Conservation (phyloP, 2,113 vertebrate species). For the Tringa solitaria region DNA sequence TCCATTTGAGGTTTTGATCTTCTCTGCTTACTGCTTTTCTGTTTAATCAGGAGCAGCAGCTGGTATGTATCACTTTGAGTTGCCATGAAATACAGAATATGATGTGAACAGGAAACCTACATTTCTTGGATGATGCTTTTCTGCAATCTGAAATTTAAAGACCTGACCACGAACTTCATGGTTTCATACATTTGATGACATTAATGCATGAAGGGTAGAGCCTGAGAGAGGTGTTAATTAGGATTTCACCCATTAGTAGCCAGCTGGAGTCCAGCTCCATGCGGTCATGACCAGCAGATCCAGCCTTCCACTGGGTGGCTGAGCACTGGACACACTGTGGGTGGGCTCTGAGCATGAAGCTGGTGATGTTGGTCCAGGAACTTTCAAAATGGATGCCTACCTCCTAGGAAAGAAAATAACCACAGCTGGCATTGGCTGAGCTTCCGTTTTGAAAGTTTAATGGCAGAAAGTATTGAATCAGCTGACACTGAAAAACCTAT, state of each 20-base stretch:
- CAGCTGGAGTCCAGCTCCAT: background rate
- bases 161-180: background rate
- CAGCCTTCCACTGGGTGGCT: background rate
- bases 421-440: background rate
- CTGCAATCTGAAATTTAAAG: background rate
- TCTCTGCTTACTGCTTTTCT: slow-evolving; percentile 1
- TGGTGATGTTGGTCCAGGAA: background rate
- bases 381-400: background rate
- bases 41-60: background rate
- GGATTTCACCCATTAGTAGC: background rate
- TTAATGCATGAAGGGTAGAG: background rate
- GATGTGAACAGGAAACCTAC: background rate
- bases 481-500: background rate
- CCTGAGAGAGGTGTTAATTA: background rate
- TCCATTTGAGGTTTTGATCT: background rate
- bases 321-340: fast-evolving
- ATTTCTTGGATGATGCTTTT: background rate
- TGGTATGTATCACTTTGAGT: background rate
- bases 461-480: background rate
- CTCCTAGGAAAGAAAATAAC: background rate
- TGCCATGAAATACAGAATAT: background rate
- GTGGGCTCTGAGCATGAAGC: background rate
- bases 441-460: background rate
- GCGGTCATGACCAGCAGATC: background rate
- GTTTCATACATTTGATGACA: background rate